A percentile compares a stretch with the other conserved stretches of the same genome.
phyloP scores from a whole-genome alignment of 2,113 vertebrate species.

The Oncorhynchus gorbuscha region DNA sequence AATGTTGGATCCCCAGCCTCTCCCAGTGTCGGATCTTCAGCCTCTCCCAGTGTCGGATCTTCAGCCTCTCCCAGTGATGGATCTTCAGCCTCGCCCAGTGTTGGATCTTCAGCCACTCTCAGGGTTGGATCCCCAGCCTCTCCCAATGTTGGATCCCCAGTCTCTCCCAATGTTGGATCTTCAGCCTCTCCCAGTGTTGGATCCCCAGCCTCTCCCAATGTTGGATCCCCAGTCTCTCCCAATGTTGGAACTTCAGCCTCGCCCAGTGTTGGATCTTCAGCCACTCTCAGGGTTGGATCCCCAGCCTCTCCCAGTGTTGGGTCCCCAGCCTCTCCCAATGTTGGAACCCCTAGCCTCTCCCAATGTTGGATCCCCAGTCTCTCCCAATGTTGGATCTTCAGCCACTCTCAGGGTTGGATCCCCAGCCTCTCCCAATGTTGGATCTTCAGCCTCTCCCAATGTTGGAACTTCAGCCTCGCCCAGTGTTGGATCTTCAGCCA shows the following conservation, averaged over 20 bases:
- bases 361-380: not conserved
- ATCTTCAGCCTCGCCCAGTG: slow-evolving; percentile 7
- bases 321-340: not conserved
- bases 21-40: no score
- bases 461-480: no score
- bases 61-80: no score
- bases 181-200: slow-evolving; percentile 24
- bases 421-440: no score
- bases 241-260: not conserved
- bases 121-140: slow-evolving; percentile 18
- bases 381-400: not conserved
- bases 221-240: no score
- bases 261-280: slow-evolving; percentile 12
- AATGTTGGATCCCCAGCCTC: no score
- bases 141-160: slow-evolving; percentile 16
- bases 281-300: no score
- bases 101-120: slow-evolving; percentile 16
- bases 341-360: no score
- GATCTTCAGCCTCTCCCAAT: no score
- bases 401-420: not conserved
- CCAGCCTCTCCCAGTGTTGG: not conserved
- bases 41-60: no score
- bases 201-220: no score
- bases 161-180: slow-evolving; percentile 19
- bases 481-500: no score